Percentiles rank a stretch among this genome's conserved stretches.
Evolutionary conservation across 2,797 vertebrate species (phyloP).

Genomic region (Vespertilio murinus): DNA sequence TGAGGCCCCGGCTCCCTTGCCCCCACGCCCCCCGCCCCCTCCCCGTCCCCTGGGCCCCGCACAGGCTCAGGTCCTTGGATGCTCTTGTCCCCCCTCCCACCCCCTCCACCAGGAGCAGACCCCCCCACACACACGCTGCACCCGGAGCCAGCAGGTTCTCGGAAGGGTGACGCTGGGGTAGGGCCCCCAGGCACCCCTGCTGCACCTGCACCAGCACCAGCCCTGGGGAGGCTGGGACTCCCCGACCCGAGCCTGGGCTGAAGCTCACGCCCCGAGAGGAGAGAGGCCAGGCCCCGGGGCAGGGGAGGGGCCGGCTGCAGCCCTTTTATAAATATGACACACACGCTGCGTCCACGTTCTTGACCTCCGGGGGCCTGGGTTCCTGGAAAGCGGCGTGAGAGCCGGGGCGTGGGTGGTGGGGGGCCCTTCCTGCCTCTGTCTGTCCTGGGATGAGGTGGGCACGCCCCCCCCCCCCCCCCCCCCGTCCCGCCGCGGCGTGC

Average conservation of each 20-base stretch:
- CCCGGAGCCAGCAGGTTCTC: background rate
- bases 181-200: background rate
- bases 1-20: background rate
- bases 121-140: background rate
- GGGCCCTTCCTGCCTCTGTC: background rate
- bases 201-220: background rate
- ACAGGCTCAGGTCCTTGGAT: background rate
- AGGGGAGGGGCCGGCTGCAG: background rate
- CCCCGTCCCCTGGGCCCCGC: background rate
- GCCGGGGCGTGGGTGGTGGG: background rate
- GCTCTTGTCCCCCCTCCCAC: background rate
- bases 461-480: background rate
- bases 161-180: background rate
- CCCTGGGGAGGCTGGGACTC: conserved; percentile 75
- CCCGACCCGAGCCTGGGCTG: conserved; percentile 31
- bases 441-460: background rate
- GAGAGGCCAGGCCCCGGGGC: background rate
- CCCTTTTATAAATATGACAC: conserved; percentile 76
- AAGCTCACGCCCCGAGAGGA: conserved; percentile 56
- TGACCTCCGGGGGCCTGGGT: background rate
- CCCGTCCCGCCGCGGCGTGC: background rate
- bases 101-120: background rate
- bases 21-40: background rate
- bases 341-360: conserved; percentile 46
- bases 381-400: background rate